Evolutionary conservation across 1,140 invertebrate species (phyloP).

Genomic region (Hydropsyche tenuis): DNA sequence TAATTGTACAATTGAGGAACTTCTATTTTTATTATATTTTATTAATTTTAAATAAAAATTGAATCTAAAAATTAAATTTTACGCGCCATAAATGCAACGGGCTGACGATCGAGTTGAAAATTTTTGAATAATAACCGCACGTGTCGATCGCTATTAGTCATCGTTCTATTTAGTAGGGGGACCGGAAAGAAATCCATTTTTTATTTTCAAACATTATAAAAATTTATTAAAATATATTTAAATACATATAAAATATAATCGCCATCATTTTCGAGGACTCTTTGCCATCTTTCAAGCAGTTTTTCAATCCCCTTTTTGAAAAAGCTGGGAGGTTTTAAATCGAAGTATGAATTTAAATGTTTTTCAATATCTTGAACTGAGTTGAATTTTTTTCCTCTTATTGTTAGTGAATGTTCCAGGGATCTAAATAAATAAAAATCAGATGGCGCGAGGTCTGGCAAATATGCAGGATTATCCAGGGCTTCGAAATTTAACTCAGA

Average conservation of each 20-base stretch:
- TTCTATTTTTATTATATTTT: no score
- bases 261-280: conserved; percentile 19
- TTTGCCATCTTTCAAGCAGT: conserved; percentile 42
- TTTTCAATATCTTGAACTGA: conserved; percentile 20
- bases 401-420: conserved; percentile 42
- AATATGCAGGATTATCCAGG: conserved; percentile 53
- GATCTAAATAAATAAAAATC: conserved; percentile 53
- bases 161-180: no score
- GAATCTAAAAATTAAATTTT: no score
- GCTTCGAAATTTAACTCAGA: conserved; percentile 20
- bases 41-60: no score
- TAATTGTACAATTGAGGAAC: no score
- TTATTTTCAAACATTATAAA: not conserved
- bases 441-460: conserved; percentile 52
- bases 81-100: no score
- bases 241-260: conserved; percentile 21
- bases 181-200: conserved; percentile 18
- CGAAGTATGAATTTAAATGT: conserved; percentile 31
- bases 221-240: conserved; percentile 4
- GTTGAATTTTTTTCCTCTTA: conserved; percentile 31
- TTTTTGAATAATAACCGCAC: no score
- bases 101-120: no score
- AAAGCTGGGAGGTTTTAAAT: conserved; percentile 37
- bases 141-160: no score
- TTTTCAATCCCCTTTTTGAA: conserved; percentile 41